phyloP scores from a whole-genome alignment of 1,140 invertebrate species.

The Drosophila seguyi region DNA sequence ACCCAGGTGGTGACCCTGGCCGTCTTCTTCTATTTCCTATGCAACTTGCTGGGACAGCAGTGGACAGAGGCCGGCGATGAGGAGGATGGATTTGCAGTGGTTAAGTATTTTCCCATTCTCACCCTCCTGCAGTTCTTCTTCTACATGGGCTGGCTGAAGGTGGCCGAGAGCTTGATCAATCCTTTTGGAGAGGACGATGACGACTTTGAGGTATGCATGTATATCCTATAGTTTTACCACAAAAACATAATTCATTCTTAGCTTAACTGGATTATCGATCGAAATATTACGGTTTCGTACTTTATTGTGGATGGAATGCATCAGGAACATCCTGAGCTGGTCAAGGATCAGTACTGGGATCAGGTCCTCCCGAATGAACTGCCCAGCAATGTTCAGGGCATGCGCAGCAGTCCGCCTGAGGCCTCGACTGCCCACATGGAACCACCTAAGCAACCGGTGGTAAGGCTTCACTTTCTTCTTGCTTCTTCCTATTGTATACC shows the following conservation, averaged over 20 bases:
- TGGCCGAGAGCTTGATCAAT: slow-evolving; percentile 92
- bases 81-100: slow-evolving; percentile 85
- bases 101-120: slow-evolving; percentile 93
- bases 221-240: rapidly evolving
- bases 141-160: slow-evolving; percentile 95
- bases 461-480: not conserved
- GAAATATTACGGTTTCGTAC: slow-evolving; percentile 94
- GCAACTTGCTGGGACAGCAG: slow-evolving; percentile 90
- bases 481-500: not conserved
- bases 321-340: slow-evolving; percentile 93
- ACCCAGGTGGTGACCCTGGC: slow-evolving; percentile 97
- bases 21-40: slow-evolving; percentile 95
- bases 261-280: slow-evolving; percentile 95
- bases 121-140: slow-evolving; percentile 93
- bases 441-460: not conserved
- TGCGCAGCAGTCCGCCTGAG: slow-evolving; percentile 90
- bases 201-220: slow-evolving; percentile 86
- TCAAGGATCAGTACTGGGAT: slow-evolving; percentile 96
- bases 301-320: slow-evolving; percentile 97
- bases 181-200: slow-evolving; percentile 96
- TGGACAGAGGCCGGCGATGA: slow-evolving; percentile 87
- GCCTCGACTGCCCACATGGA: slow-evolving; percentile 93
- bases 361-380: slow-evolving; percentile 93
- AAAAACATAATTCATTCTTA: slow-evolving; percentile 85
- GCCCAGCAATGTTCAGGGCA: slow-evolving; percentile 91